Evolutionary conservation across 2,113 vertebrate genomes (phyloP), one percentile per base, ranked within the genome.

Genomic region (Cathartes aura): DNA sequence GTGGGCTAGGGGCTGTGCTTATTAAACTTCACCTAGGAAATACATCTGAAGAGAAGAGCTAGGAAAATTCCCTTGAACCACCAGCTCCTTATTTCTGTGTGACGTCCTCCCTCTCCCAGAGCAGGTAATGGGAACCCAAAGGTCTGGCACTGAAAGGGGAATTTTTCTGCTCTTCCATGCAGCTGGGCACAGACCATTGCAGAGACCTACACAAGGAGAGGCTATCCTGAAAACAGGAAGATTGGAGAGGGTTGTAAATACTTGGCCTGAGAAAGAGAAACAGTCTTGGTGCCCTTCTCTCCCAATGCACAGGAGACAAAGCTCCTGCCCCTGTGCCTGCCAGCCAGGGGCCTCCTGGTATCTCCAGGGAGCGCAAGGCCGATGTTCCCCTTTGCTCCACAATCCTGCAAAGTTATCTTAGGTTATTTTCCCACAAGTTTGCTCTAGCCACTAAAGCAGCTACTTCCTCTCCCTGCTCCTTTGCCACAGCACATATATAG

Each of bases 1-100:
- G 87, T 42, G 52, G 64, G 60, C 56, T 52, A 26, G 50, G 62
- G 74, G 50, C 42, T 82, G 7, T 68, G 45, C 34, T 68, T 87
- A 60, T 62, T 96, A 48, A 67, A 48, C 43, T 84, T 75, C 22
- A 93, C 43, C 73, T 82, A 59, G 29, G 40, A 90, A 94, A 59
- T 21, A 68, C 43, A 55, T 59, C 79, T 91, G 68, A 93, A 87
- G 56, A 64, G 72, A 67, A 73, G 66, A 94, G 48, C 55, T 78
- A 32, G n/a, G 71, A 75, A 70, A 58, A 75, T 48, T 71, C 56
- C 68, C 22, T 34, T 68, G 58, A 82, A 68, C 63, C 62, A 45
- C 8, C 2, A 2, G 5, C 17, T 74, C 36, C 27, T 84, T 42
- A 22, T 24, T 67, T 23, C 26, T 71, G 7, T 16, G 23, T 1